A percentile compares a stretch with the other conserved stretches of the same genome.
These are phyloP conservation scores for Chloroclystis v-ata DNA, from an alignment of 2,888 invertebrate species.

Conservation along the genomic window DNA sequence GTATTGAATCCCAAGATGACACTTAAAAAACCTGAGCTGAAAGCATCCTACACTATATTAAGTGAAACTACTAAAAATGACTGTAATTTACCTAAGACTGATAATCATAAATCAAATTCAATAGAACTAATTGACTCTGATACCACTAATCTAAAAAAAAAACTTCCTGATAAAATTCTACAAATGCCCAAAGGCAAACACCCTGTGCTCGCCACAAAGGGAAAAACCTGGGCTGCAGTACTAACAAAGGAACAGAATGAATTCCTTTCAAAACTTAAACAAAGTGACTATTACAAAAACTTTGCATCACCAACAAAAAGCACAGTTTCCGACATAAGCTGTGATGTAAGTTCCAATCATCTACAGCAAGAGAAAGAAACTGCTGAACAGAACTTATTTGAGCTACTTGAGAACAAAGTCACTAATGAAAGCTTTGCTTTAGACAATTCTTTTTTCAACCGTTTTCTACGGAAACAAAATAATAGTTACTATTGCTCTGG, in stretches of 20 bases:
- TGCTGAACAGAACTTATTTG: constrained; percentile 86
- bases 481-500: constrained; percentile 52
- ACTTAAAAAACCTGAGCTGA: constrained; percentile 18
- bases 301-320: constrained; percentile 66
- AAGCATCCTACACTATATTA: neutral
- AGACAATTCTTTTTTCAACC: constrained; percentile 80
- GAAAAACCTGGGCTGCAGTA: constrained; percentile 68
- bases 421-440: constrained; percentile 84
- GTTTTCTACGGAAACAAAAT: constrained; percentile 57
- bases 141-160: constrained; percentile 11
- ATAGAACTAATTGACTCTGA: constrained; percentile 1
- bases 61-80: neutral
- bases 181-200: constrained; percentile 57
- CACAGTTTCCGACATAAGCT: constrained; percentile 53
- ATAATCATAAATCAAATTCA: constrained; percentile 5
- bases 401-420: constrained; percentile 86
- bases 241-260: constrained; percentile 68
- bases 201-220: constrained; percentile 58
- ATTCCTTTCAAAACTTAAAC: constrained; percentile 61
- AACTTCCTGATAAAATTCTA: constrained; percentile 24
- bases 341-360: constrained; percentile 51
- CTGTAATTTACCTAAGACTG: constrained; percentile 1
- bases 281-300: constrained; percentile 70
- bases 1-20: constrained; percentile 32
- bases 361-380: constrained; percentile 61